phyloP scores from a whole-genome alignment of 2,888 invertebrate species.

The Eubasilissa splendida region DNA sequence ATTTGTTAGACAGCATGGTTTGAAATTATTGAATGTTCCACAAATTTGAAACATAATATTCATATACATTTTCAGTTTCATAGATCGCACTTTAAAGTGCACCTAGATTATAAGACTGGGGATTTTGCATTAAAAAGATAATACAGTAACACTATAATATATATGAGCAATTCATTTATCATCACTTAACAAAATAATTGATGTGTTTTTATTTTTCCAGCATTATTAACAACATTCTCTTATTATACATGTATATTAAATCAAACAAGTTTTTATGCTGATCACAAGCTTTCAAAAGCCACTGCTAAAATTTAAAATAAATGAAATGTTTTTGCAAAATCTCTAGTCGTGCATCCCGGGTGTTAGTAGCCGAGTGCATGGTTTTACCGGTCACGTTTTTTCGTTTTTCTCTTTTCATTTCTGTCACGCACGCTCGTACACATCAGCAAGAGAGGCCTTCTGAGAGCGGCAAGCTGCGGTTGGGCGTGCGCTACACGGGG shows the following conservation, averaged over 20 bases:
- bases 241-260: no score
- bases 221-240: no score
- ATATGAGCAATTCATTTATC: no score
- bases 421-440: slow-evolving; percentile 17
- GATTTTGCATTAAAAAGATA: no score
- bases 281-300: no score
- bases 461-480: slow-evolving; percentile 14
- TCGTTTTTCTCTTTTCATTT: slow-evolving; percentile 40
- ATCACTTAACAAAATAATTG: no score
- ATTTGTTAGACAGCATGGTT: slow-evolving; percentile 28
- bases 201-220: no score
- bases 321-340: slow-evolving; percentile 1
- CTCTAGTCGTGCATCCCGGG: slow-evolving; percentile 14
- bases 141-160: no score
- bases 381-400: slow-evolving; percentile 38
- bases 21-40: neutral
- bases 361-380: slow-evolving; percentile 29
- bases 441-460: slow-evolving; percentile 15
- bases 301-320: no score
- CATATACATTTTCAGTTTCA: slow-evolving; percentile 2
- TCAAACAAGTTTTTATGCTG: no score
- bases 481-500: slow-evolving; percentile 47
- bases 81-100: neutral
- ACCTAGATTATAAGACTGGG: no score
- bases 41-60: slow-evolving; percentile 2